Percentiles rank a stretch among this genome's conserved stretches.
These are phyloP conservation scores for Polydrusus pterygomalis DNA, from an alignment of 2,888 invertebrate species.

Conservation along the genomic window DNA sequence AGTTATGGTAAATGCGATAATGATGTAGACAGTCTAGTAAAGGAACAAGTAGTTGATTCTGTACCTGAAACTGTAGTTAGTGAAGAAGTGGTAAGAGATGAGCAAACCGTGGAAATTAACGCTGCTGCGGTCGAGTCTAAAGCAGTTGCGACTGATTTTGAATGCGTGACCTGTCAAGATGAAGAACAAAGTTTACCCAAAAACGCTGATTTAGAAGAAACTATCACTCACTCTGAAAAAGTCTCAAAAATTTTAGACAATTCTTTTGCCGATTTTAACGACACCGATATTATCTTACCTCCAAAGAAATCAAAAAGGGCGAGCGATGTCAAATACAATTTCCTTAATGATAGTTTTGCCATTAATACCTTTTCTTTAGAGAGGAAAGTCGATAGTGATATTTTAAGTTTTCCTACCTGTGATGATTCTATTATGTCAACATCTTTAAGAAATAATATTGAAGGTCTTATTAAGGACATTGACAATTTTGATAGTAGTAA, in stretches of 20 bases:
- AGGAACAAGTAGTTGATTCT: neutral
- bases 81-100: slow-evolving; percentile 8
- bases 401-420: slow-evolving; percentile 31
- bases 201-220: neutral
- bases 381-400: slow-evolving; percentile 24
- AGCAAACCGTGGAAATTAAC: slow-evolving; percentile 18
- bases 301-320: slow-evolving; percentile 51
- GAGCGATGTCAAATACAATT: slow-evolving; percentile 29
- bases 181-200: neutral
- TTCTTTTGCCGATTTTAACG: slow-evolving; percentile 17
- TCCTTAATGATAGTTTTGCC: slow-evolving; percentile 26
- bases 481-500: slow-evolving; percentile 25
- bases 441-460: slow-evolving; percentile 44
- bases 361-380: neutral
- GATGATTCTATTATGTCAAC: slow-evolving; percentile 46
- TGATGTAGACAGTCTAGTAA: slow-evolving; percentile 13
- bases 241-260: slow-evolving; percentile 8
- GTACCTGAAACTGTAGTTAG: neutral
- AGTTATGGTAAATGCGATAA: slow-evolving; percentile 57
- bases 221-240: neutral
- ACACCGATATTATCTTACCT: slow-evolving; percentile 51
- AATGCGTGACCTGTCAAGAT: neutral
- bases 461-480: slow-evolving; percentile 45
- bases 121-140: neutral
- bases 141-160: neutral